phyloP scores from a whole-genome alignment of 2,113 vertebrate genomes.

The Morone chrysops region DNA sequence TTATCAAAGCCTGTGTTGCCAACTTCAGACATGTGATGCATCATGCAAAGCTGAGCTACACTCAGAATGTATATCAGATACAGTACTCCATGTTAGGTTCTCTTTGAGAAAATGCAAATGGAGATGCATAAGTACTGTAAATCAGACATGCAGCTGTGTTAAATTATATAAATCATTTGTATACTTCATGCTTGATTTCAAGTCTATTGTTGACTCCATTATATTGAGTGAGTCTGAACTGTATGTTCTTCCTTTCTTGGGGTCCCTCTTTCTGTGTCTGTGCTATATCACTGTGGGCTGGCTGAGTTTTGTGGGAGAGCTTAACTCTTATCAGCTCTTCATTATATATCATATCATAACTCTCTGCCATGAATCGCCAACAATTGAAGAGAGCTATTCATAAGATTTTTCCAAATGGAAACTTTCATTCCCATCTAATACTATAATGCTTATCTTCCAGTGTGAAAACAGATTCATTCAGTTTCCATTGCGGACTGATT shows the following conservation, averaged over 20 bases:
- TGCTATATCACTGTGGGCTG: constrained; percentile 26
- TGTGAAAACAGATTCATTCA: constrained; percentile 50
- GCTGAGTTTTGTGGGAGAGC: constrained; percentile 19
- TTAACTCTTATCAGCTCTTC: constrained; percentile 57
- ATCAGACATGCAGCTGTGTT: constrained; percentile 9
- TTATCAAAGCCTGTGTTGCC: constrained; percentile 55
- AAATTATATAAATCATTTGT: constrained; percentile 31
- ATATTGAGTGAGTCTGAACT: neutral
- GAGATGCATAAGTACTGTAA: neutral
- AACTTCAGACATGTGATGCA: constrained; percentile 29
- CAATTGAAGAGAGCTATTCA: constrained; percentile 27
- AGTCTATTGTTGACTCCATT: constrained; percentile 11
- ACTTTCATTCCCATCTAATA: constrained; percentile 44
- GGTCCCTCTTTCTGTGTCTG: constrained; percentile 1
- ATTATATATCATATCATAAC: constrained; percentile 55
- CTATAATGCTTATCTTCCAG: constrained; percentile 57
- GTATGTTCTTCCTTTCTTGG: neutral
- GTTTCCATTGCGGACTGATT: constrained; percentile 58
- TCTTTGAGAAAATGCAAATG: constrained; percentile 63
- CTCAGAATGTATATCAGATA: constrained; percentile 33
- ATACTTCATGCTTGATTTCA: constrained; percentile 25
- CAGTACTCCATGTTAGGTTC: constrained; percentile 20
- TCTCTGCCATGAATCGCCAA: constrained; percentile 25
- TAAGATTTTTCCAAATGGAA: constrained; percentile 54
- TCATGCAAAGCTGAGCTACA: constrained; percentile 41